These are phyloP conservation scores for Athalia circularis DNA, from an alignment of 2,888 invertebrate species.

Conservation along the genomic window DNA sequence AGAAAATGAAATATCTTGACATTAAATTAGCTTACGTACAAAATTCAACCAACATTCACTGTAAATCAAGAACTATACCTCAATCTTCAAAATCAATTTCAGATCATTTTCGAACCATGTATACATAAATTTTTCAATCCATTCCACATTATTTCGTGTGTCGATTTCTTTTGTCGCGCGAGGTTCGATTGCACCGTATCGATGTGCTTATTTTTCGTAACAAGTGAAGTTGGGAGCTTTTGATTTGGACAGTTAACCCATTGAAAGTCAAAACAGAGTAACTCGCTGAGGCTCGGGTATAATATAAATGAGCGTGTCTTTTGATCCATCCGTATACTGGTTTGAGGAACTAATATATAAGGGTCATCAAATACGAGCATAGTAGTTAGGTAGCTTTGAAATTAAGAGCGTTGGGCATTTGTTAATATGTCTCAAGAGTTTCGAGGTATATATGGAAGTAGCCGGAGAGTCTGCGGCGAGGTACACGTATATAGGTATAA, in stretches of 20 bases:
- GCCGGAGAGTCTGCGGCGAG: no score
- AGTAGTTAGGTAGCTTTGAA: neutral
- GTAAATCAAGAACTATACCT: no score
- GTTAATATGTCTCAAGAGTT: constrained; percentile 58
- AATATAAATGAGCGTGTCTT: neutral
- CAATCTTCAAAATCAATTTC: no score
- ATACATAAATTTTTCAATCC: no score
- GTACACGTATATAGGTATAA: no score
- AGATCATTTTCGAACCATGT: no score
- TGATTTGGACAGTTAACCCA: constrained; percentile 68
- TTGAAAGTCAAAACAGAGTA: constrained; percentile 71
- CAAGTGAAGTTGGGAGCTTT: constrained; percentile 61
- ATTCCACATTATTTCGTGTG: no score
- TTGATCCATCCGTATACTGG: constrained; percentile 63
- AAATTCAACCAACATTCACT: no score
- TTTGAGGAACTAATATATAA: constrained; percentile 63
- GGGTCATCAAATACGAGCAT: constrained; percentile 61
- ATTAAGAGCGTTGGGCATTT: constrained; percentile 62
- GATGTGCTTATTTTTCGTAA: constrained; percentile 48
- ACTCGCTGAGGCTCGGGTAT: constrained; percentile 57
- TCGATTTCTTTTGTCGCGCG: no score
- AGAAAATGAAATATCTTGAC: no score
- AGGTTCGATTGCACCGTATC: no score
- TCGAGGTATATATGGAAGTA: constrained; percentile 46
- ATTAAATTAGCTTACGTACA: no score